Percentiles rank a stretch among this genome's conserved stretches.
Evolutionary conservation across 2,888 invertebrate species (phyloP).

Genomic region (Drosophila demipolita): DNA sequence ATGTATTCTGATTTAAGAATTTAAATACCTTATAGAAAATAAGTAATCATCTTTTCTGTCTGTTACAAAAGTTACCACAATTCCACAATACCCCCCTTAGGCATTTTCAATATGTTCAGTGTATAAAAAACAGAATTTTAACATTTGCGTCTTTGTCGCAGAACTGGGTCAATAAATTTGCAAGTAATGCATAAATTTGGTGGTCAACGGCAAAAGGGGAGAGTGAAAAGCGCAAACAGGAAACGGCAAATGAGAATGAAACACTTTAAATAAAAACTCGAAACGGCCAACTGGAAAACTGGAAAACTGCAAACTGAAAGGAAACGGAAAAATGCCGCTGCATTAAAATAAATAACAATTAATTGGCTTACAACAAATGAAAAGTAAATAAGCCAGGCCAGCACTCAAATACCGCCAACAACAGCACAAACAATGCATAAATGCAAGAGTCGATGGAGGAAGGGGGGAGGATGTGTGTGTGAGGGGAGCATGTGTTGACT

Average conservation of each 20-base stretch:
- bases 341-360: conserved; percentile 80
- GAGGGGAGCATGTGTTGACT: not conserved
- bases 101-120: not conserved
- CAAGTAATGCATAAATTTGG: conserved; percentile 77
- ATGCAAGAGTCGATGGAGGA: conserved; percentile 3
- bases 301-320: not conserved
- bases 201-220: conserved; percentile 22
- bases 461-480: too few relatives aligned
- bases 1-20: not conserved
- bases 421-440: conserved; percentile 39
- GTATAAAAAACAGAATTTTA: conserved; percentile 52
- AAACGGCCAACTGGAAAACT: conserved; percentile 1
- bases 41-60: not conserved
- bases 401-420: conserved; percentile 13
- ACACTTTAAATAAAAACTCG: not conserved
- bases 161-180: conserved; percentile 80
- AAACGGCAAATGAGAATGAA: conserved; percentile 3
- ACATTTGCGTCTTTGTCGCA: conserved; percentile 52
- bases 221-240: conserved; percentile 1
- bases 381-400: conserved; percentile 50
- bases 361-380: conserved; percentile 65
- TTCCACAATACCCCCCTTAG: not conserved
- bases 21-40: not conserved
- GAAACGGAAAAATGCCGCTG: conserved; percentile 22
- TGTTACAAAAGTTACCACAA: not conserved